Conservation (phyloP, 92 coral and sea anemone genomes). For the Actinernus sp. region DNA sequence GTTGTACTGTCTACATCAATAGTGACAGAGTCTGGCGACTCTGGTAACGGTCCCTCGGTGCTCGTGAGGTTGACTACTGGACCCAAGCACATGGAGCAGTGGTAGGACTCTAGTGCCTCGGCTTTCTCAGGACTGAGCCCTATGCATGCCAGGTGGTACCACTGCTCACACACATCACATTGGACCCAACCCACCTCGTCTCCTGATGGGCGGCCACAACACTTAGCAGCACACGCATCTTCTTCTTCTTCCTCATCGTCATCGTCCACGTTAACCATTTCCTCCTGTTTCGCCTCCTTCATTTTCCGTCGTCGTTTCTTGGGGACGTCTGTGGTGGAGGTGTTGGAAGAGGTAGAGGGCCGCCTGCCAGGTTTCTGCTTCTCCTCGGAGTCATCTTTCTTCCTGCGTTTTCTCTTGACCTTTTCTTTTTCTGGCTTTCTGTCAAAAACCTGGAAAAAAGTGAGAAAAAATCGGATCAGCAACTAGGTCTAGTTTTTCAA, state of each 20-base stretch:
- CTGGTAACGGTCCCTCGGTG: conserved; percentile 60
- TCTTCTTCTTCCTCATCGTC: conserved; percentile 92
- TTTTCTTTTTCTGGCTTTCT: conserved; percentile 81
- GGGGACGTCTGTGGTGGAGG: conserved; percentile 44
- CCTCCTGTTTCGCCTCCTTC: conserved; percentile 66
- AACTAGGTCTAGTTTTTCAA: no score
- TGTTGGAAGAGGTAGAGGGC: conserved; percentile 22
- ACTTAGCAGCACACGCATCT: conserved; percentile 84
- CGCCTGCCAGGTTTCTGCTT: conserved; percentile 38
- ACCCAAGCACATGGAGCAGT: conserved; percentile 71
- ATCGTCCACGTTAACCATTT: conserved; percentile 74
- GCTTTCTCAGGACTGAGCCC: conserved; percentile 88
- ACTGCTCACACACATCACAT: conserved; percentile 92
- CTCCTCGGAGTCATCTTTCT: conserved; percentile 75
- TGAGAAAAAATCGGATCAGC: background rate
- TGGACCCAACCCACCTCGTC: conserved; percentile 99
- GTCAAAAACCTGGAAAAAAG: conserved; percentile 61
- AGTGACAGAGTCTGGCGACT: conserved; percentile 93
- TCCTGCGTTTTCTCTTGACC: conserved; percentile 88
- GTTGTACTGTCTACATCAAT: conserved; percentile 97
- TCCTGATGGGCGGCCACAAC: conserved; percentile 92
- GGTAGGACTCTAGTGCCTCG: conserved; percentile 90
- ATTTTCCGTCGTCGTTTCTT: conserved; percentile 76
- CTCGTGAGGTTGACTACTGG: conserved; percentile 53
- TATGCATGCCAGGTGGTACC: conserved; percentile 93